These are phyloP conservation scores for Conus betulinus DNA, from an alignment of 1,140 invertebrate species.

Conservation along the genomic window DNA sequence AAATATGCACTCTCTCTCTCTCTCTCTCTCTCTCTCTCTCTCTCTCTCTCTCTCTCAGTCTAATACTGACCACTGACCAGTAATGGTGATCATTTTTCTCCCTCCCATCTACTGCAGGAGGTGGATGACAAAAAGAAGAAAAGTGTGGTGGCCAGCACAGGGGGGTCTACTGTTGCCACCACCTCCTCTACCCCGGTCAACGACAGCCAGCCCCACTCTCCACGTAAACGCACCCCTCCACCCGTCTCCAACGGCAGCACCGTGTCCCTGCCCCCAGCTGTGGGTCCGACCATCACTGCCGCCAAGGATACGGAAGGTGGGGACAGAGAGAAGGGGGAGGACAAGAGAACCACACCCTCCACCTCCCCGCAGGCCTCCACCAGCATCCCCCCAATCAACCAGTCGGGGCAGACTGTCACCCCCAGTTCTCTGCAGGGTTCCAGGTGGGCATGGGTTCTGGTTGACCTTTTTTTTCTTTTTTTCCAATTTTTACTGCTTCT, in stretches of 20 bases:
- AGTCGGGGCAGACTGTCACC: conserved; percentile 47
- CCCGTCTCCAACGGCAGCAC: conserved; percentile 42
- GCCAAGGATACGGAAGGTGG: conserved; percentile 27
- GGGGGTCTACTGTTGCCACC: not conserved
- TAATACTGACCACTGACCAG: too few species aligned
- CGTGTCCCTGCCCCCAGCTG: conserved; percentile 35
- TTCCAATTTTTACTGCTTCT: not conserved
- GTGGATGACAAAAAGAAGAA: conserved; percentile 42
- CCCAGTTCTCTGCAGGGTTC: conserved; percentile 21
- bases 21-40: too few species aligned
- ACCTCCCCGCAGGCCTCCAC: conserved; percentile 32
- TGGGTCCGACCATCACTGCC: not conserved
- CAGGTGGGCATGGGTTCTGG: not conserved
- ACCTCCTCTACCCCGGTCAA: conserved; percentile 16
- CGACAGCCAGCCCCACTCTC: conserved; percentile 1
- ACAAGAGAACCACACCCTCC: conserved; percentile 29
- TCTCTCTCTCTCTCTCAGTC: too few species aligned
- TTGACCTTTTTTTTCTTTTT: not conserved
- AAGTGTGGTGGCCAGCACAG: conserved; percentile 20
- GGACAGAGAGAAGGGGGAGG: conserved; percentile 44
- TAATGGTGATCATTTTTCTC: too few species aligned
- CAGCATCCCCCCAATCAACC: conserved; percentile 64
- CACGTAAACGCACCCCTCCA: conserved; percentile 32
- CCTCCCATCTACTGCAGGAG: not conserved
- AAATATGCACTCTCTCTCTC: too few species aligned